Conservation (phyloP, 2,797 vertebrate genomes). For the Nyctibius grandis region DNA sequence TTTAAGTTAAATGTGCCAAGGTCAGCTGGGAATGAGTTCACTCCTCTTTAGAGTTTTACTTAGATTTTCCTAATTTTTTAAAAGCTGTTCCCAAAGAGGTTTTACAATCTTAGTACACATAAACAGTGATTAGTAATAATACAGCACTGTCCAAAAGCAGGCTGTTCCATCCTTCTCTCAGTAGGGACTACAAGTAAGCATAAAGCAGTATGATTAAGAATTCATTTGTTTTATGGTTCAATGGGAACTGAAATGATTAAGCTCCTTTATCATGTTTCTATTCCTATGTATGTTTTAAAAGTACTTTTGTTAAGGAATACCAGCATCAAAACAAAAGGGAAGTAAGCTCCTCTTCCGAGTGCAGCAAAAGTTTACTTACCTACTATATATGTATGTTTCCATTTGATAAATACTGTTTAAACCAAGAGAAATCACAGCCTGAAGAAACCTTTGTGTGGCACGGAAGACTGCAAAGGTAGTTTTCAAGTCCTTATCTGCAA, state of each 20-base stretch:
- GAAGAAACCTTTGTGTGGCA: background rate
- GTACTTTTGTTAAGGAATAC: background rate
- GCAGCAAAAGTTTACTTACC: conserved; percentile 13
- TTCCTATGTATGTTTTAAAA: background rate
- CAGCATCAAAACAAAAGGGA: background rate
- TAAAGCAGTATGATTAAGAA: conserved; percentile 26
- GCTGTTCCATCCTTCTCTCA: background rate
- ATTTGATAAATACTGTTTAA: conserved; percentile 52
- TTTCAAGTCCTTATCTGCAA: conserved; percentile 60
- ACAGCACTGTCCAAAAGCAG: background rate
- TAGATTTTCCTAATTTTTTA: background rate
- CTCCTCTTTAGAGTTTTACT: background rate
- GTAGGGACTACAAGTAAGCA: background rate
- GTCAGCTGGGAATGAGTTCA: background rate
- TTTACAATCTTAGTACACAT: background rate
- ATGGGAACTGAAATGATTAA: conserved; percentile 23
- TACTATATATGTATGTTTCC: conserved; percentile 37
- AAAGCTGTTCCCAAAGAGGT: background rate
- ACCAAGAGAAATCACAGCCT: background rate
- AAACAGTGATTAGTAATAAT: background rate
- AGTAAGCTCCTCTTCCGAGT: conserved; percentile 14
- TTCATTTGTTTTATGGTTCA: conserved; percentile 1
- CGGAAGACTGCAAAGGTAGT: conserved; percentile 24
- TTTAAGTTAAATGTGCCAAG: background rate
- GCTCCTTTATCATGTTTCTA: conserved; percentile 1